Evolutionary conservation across 2,797 vertebrate genomes (phyloP).

Genomic region (Falco novaeseelandiae): DNA sequence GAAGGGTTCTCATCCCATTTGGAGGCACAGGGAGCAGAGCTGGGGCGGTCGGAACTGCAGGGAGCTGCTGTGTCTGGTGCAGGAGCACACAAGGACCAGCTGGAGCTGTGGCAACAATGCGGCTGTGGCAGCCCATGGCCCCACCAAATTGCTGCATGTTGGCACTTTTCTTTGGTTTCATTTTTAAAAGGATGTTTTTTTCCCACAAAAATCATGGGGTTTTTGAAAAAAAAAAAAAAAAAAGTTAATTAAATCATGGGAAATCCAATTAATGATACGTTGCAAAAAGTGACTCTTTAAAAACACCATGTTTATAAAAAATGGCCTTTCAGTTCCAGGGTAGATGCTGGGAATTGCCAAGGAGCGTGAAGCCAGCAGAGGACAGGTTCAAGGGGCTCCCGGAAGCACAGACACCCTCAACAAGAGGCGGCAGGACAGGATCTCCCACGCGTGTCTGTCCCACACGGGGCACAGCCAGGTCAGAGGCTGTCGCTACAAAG

Average conservation of each 20-base stretch:
- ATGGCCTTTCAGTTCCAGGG: background rate
- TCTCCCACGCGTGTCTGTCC: rapidly evolving
- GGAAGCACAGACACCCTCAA: no score
- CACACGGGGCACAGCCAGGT: background rate
- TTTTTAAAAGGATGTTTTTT: background rate
- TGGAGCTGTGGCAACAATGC: rapidly evolving
- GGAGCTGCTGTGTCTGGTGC: rapidly evolving
- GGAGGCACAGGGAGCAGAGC: rapidly evolving
- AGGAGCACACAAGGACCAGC: background rate
- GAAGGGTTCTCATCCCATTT: rapidly evolving
- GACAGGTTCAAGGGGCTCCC: rapidly evolving
- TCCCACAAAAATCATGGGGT: rapidly evolving
- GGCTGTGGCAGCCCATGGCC: background rate
- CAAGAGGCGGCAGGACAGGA: rapidly evolving
- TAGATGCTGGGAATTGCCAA: background rate
- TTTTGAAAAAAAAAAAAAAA: background rate
- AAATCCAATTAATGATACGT: background rate
- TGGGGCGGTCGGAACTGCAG: background rate
- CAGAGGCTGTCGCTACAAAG: rapidly evolving
- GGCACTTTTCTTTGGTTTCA: background rate
- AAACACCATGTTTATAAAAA: rapidly evolving
- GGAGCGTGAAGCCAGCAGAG: background rate
- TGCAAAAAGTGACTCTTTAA: background rate
- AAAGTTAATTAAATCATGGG: background rate
- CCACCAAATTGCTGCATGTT: rapidly evolving